phyloP scores from a whole-genome alignment of 2,113 vertebrate genomes.

The Pseudopodoces humilis region DNA sequence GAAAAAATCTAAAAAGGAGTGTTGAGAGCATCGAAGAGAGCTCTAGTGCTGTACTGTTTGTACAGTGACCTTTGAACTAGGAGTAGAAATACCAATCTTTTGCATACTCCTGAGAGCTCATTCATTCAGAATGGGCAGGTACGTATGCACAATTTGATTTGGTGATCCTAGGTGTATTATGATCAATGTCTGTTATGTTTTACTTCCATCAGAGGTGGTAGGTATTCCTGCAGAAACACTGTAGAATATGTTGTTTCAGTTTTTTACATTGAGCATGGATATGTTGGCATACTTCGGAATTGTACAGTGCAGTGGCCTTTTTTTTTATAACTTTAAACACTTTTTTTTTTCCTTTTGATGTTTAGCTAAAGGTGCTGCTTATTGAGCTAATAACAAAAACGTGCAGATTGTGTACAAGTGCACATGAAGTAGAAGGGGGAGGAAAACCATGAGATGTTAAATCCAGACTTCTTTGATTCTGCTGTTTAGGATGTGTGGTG shows the following conservation, averaged over 20 bases:
- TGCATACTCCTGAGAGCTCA: neutral
- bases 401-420: neutral
- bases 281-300: neutral
- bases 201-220: neutral
- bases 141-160: neutral
- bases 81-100: neutral
- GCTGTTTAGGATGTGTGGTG: rapidly evolving
- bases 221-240: neutral
- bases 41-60: neutral
- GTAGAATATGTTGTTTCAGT: neutral
- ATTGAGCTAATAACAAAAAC: neutral
- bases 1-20: neutral
- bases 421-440: neutral
- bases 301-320: neutral
- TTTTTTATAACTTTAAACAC: neutral
- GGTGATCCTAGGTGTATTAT: neutral
- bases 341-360: neutral
- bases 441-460: neutral
- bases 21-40: neutral
- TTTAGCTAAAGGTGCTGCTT: neutral
- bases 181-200: neutral
- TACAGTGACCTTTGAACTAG: neutral
- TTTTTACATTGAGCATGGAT: neutral
- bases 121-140: neutral
- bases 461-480: neutral